Conservation (phyloP, 2,113 vertebrate genomes). For the Lucifuga dentata region DNA sequence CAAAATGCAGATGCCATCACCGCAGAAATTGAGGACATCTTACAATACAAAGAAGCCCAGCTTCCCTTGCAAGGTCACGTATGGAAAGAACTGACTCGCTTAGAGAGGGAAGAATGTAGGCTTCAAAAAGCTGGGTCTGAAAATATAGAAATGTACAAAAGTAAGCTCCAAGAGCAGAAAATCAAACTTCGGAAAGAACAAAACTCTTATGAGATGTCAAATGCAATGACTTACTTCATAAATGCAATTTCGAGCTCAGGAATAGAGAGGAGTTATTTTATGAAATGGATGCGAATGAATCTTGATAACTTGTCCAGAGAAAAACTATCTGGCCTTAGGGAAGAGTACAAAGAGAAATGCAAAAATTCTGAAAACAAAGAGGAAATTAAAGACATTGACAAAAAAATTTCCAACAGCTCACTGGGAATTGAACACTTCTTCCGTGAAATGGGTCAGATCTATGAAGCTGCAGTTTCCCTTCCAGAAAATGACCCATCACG, state of each 20-base stretch:
- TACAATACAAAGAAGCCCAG: constrained; percentile 65
- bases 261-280: constrained; percentile 66
- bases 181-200: constrained; percentile 46
- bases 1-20: constrained; percentile 59
- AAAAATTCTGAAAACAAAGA: constrained; percentile 56
- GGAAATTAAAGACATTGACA: constrained; percentile 66
- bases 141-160: constrained; percentile 65
- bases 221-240: constrained; percentile 69
- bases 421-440: constrained; percentile 86
- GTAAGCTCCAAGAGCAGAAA: constrained; percentile 53
- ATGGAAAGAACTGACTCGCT: constrained; percentile 68
- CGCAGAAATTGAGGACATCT: constrained; percentile 38
- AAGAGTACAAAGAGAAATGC: constrained; percentile 63
- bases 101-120: constrained; percentile 75
- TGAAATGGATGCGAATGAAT: constrained; percentile 79
- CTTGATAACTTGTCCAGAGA: constrained; percentile 60
- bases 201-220: constrained; percentile 33
- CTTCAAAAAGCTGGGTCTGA: constrained; percentile 56
- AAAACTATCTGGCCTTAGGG: constrained; percentile 50
- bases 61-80: constrained; percentile 69
- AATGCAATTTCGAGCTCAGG: constrained; percentile 43
- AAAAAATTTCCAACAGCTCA: constrained; percentile 74
- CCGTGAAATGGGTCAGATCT: constrained; percentile 87
- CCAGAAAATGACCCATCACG: neutral
- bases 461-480: constrained; percentile 77